Base-by-base conservation (phyloP, 2,797 vertebrate species). In the Phalloptychus januarius region DNA sequence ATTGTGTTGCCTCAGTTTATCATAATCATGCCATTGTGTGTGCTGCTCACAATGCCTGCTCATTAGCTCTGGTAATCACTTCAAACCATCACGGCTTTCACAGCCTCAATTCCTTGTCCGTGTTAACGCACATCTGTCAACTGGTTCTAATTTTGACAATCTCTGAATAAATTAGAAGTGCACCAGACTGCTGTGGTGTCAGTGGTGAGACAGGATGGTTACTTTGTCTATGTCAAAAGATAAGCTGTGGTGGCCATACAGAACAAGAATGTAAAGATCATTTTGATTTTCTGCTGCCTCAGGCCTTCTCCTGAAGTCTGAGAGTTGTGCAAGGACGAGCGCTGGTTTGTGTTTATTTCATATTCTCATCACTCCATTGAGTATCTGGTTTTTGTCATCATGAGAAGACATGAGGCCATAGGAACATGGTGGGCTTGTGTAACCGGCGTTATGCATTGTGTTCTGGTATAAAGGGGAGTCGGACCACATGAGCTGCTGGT, bases 1-100 rank as follows among this genome's bases (percentile, higher is more conserved):
- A 82, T 78, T 74, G 76, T 76, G 73, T 67, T 70, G 48, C 80
- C 54, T 12, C 31, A 72, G n/a, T 78, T 75, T 28, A 72, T 63
- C 70, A 58, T 71, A 20, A 42, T 76, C 23, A 50, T 69, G 63
- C 16, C 23, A 71, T 38, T 72, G 52, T 67, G 45, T 18, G 44
- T 13, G 38, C 20, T 23, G 63, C 38, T 67, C 31, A 63, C 58
- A 63, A 63, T 63, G n/a, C 10, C 40, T 58, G 18, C 65, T 71
- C 20, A 45, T 77, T 79, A 42, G 33, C 33, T 52, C 4, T n/a
- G 33, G 48, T n/a, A 67, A 76, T 76, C 13, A 52, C 5, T 40
- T 28, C 44, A 44, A 58, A 31, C 72, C 40, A 16, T 44, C 28
- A 40, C 20, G 28, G 28, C 45, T 50, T 69, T 46, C 15, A 12